A percentile compares a stretch with the other conserved stretches of the same genome.
These are phyloP conservation scores for Meiosimyza platycephala DNA, from an alignment of 2,888 invertebrate species.

Conservation along the genomic window DNA sequence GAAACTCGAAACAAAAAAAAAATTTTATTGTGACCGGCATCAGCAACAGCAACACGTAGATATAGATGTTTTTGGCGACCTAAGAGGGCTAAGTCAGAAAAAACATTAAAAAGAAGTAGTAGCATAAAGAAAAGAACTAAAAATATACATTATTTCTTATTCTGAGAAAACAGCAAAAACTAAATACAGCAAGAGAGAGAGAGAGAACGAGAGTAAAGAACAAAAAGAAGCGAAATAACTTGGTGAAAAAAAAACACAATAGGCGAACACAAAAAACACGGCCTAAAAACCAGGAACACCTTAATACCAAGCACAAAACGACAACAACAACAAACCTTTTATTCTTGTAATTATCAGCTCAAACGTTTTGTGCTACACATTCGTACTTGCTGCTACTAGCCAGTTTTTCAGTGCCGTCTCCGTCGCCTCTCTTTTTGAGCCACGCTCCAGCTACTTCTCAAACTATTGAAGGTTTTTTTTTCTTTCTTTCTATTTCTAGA, in stretches of 20 bases:
- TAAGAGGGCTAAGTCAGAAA: conserved; percentile 21
- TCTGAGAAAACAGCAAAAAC: not conserved
- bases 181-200: not conserved
- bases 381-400: conserved; percentile 1
- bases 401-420: not conserved
- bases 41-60: not conserved
- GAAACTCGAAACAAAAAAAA: conserved; percentile 18
- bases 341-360: conserved; percentile 35
- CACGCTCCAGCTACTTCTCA: too few species aligned
- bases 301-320: conserved; percentile 4
- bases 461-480: too few species aligned
- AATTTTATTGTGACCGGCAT: conserved; percentile 19
- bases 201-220: not conserved
- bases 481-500: too few species aligned
- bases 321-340: not conserved
- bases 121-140: not conserved
- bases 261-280: conserved; percentile 1
- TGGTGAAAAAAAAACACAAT: conserved; percentile 19
- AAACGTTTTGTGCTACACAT: conserved; percentile 26
- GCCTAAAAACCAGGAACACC: conserved; percentile 11
- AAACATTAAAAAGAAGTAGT: conserved; percentile 32
- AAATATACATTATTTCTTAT: conserved; percentile 9
- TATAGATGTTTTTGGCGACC: not conserved
- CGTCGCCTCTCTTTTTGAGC: not conserved
- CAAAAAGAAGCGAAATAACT: not conserved